Base-by-base conservation (phyloP, 2,113 vertebrate genomes). In the Pterocles burchelli region DNA sequence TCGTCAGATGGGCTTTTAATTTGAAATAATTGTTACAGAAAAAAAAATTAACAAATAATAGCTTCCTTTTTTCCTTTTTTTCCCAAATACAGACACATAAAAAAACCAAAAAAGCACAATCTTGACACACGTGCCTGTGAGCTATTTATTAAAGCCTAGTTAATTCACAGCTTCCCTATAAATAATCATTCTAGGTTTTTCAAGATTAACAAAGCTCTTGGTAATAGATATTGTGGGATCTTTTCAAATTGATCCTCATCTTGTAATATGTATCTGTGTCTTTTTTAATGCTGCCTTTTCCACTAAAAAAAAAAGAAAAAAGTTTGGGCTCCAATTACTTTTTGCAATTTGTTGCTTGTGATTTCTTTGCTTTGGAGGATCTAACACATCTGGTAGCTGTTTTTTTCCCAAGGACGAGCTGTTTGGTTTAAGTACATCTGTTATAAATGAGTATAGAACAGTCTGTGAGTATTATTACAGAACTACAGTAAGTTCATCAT, bases 1-100 rank as follows among this genome's bases (percentile, higher is more conserved):
- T 96, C 33, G 19, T 98, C 95, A 96, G 96, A 96, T 94, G 95
- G 93, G 88, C 94, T 98, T 97, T 97, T 97, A 96, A 97, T 95
- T 93, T 97, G 93, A 98, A 97, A 97, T 97, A 96, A 98, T 96
- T 90, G 87, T 94, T 89, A 88, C 80, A 92, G 94, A 94, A 97
- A 97, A 96, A 96, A 41, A 41, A 97, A 97, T 61, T 85, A 97
- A 95, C 87, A 88, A 78, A 87, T 96, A 96, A 93, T 92, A 86
- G 87, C 89, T 89, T 74, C 79, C 86, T 84, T 73, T 76, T 82
- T 88, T 58, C 48, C 80, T 43, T 22, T 26, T 28, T 79, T 79
- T 71, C 2, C 68, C 63, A 62, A 72, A 90, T 73, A 70, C 79
- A 97, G 81, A 62, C 85, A 84, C 62, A 80, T 43, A 62, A 72